Conservation (phyloP, 2,888 invertebrate genomes). For the Thyatira batis region DNA sequence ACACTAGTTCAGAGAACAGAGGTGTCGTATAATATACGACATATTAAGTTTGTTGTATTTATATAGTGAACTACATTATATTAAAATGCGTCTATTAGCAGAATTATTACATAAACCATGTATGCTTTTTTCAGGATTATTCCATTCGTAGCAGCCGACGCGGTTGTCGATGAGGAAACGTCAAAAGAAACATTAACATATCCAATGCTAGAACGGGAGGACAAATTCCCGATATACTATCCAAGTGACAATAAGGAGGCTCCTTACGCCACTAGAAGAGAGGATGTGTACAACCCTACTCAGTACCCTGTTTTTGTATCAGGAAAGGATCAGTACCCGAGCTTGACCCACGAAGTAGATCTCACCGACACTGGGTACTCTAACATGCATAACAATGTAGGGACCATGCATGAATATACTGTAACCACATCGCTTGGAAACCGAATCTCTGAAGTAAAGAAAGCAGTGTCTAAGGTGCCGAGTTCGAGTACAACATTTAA, state of each 20-base stretch:
- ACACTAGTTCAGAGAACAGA: too few relatives aligned
- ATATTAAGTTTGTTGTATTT: too few relatives aligned
- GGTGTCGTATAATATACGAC: too few relatives aligned
- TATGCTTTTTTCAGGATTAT: slow-evolving; percentile 90
- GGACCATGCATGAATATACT: slow-evolving; percentile 48
- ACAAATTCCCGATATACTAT: slow-evolving; percentile 72
- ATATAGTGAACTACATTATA: too few relatives aligned
- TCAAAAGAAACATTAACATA: slow-evolving; percentile 60
- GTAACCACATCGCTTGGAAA: slow-evolving; percentile 48
- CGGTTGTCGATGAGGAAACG: slow-evolving; percentile 84
- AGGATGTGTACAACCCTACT: slow-evolving; percentile 60
- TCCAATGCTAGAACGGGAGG: slow-evolving; percentile 60
- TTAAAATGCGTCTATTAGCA: too few relatives aligned
- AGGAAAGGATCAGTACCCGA: slow-evolving; percentile 52
- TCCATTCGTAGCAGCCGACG: slow-evolving; percentile 93
- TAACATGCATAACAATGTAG: slow-evolving; percentile 37
- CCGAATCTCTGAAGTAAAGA: slow-evolving; percentile 32
- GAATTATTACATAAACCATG: too few relatives aligned
- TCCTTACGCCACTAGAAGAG: slow-evolving; percentile 50
- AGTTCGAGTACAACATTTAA: slow-evolving; percentile 50
- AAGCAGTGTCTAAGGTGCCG: slow-evolving; percentile 49
- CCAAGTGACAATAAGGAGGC: slow-evolving; percentile 50
- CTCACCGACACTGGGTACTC: slow-evolving; percentile 41
- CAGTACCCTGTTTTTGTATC: slow-evolving; percentile 69
- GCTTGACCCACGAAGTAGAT: slow-evolving; percentile 40